Evolutionary conservation across 2,888 invertebrate genomes (phyloP), one percentile per base, ranked within the genome.

Genomic region (Endotricha flammealis): DNA sequence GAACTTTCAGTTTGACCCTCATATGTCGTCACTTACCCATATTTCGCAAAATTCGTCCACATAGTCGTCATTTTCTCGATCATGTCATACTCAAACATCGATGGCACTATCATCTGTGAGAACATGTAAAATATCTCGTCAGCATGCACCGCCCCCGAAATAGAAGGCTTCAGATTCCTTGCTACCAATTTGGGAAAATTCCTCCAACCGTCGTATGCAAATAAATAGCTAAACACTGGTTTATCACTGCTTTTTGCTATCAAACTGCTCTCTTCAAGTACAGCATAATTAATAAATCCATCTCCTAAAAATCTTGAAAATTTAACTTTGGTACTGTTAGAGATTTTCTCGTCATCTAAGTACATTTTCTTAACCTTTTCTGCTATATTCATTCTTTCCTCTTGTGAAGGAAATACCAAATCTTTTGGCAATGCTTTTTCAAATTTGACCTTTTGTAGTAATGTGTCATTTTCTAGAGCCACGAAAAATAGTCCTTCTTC

Each of bases 31-130:
- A 52, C 66, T 57, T 38, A 73, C 77, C 78, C 71, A 46, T 63
- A 72, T 53, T 82, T 81, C 0, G 79, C 81, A 41, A 82, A 82
- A 40, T 81, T 79, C 0, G 79, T 78, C 80, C 79, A 81, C 52
- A 81, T 33, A 0, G 71, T 70, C 0, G 75, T 64, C 50, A 80
- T 53, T 29, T 44, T 63, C 0, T 75, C 54, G 11, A 80, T 72
- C 66, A 79, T 78, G 17, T 59, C 42, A 3, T 38, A 43, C 36
- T 81, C 81, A 22, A 73, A 69, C 4, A 72, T 38, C 0, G 53
- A 42, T 0, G 66, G 56, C 0, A 64, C 1, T 0, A 62, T 0
- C 1, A 44, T 32, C 22, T 74, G 72, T 7, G 67, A 68, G 41
- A 83, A 83, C 13, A 85, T 36, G 38, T 83, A 85, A 24, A 81